Base-by-base conservation (phyloP, 2,888 invertebrate genomes). In the Coronaproctus castanopsis region DNA sequence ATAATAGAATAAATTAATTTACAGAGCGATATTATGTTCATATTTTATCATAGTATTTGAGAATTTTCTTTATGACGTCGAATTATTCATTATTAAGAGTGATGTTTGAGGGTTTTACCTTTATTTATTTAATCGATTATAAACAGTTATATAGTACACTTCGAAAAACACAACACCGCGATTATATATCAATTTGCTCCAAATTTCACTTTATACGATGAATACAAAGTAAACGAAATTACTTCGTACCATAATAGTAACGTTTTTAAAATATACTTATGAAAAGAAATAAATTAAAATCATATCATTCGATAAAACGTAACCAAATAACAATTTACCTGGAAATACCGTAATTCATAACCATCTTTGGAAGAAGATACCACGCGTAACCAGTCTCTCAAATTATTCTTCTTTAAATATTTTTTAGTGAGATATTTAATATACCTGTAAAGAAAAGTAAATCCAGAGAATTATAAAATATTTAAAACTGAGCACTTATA, bases 331-430 rank as follows among this genome's bases (percentile, higher is more conserved):
- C n/a, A n/a, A n/a, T 5, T 62, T 64, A 80, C 78, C 83, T 98
- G 96, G 96, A 98, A 99, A 85, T 99, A 99, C 66, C 97, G 82
- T 59, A 99, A 82, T 76, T 99, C 98, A 67, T 98, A 98, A 0
- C 89, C 85, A 69, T 97, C 96, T 72, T 95, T 95, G 62, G 85
- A 83, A 65, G 87, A 85, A 18, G 98, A 92, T n/a, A 99, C 97
- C 63, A 99, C 97, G 70, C 98, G 81, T 69, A 99, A 82, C 95
- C 97, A 99, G 76, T 99, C 98, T 69, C 98, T 82, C 64, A 99
- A 81, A 72, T 93, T 92, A 78, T 98, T 93, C 80, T 97, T 97
- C 81, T 98, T 98, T 75, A 99, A 80, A 77, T 97, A 99, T 74
- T 96, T 93, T 78, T 99, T 99, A 1, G 98, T 97, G 75, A 99